A percentile compares a stretch with the other conserved stretches of the same genome.
phyloP scores from a whole-genome alignment of 2,888 invertebrate species.

The Orgyia antiqua region DNA sequence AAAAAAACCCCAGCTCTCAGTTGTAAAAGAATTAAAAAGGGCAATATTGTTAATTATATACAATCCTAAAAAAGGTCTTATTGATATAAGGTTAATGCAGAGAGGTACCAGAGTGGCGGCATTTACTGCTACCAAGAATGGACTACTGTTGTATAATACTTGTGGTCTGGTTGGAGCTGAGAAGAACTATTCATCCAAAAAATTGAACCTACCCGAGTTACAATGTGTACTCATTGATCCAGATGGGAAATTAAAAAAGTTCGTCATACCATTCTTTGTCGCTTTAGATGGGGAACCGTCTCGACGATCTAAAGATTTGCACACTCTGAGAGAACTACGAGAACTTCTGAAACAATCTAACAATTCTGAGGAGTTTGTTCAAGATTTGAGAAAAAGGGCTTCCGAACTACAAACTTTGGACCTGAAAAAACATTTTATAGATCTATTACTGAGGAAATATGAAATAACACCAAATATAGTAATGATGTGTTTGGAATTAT shows the following conservation, averaged over 20 bases:
- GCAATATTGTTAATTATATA: conserved; percentile 94
- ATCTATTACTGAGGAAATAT: conserved; percentile 82
- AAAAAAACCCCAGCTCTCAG: conserved; percentile 59
- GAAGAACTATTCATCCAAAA: conserved; percentile 73
- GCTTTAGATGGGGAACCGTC: conserved; percentile 93
- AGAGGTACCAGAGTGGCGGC: conserved; percentile 94
- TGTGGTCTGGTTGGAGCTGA: conserved; percentile 88
- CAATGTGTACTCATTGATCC: conserved; percentile 90
- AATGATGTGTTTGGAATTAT: conserved; percentile 65
- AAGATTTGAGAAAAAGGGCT: conserved; percentile 76
- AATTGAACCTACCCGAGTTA: conserved; percentile 79
- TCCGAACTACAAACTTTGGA: conserved; percentile 84
- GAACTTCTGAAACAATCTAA: conserved; percentile 80
- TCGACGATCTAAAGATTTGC: conserved; percentile 91
- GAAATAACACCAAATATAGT: conserved; percentile 80
- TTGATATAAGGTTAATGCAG: conserved; percentile 96
- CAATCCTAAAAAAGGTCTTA: conserved; percentile 92
- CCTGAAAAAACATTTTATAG: conserved; percentile 83
- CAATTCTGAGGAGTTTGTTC: conserved; percentile 65
- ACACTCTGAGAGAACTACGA: conserved; percentile 87
- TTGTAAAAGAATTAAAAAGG: conserved; percentile 73
- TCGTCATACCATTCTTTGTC: conserved; percentile 93
- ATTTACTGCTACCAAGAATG: conserved; percentile 92
- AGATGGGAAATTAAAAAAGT: conserved; percentile 88
- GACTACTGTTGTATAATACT: conserved; percentile 87